A percentile compares a stretch with the other conserved stretches of the same genome.
Evolutionary conservation across 2,113 vertebrate genomes (phyloP).

Genomic region (Microcebus tavaratra): DNA sequence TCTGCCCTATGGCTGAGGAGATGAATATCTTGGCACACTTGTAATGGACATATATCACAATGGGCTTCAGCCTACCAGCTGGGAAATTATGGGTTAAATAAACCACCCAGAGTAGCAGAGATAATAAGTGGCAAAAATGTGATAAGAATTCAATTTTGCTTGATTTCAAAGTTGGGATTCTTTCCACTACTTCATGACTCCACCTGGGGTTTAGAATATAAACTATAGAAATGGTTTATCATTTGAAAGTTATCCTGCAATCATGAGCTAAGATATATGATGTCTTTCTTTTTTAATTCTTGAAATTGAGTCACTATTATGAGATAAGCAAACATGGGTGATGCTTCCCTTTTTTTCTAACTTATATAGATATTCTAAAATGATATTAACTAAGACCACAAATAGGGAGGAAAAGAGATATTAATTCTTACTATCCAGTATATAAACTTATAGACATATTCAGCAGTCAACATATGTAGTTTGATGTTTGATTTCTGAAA

Average conservation of each 20-base stretch:
- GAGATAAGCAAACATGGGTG: not conserved
- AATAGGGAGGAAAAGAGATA: not conserved
- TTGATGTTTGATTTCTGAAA: conserved; percentile 31
- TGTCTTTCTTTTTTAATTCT: not conserved
- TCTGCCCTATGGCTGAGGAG: too few relatives aligned
- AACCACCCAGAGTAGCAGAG: not conserved
- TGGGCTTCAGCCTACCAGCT: not conserved
- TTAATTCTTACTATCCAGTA: conserved; percentile 9
- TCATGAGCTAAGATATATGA: not conserved
- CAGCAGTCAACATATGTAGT: not conserved
- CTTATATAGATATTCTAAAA: not conserved
- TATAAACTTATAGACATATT: not conserved
- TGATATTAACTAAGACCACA: not conserved
- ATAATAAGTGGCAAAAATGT: not conserved
- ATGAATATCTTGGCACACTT: not conserved
- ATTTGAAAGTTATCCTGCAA: not conserved
- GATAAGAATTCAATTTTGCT: not conserved
- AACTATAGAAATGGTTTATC: not conserved
- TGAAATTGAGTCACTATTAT: not conserved
- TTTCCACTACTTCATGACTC: not conserved
- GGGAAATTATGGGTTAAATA: not conserved
- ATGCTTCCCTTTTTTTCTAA: not conserved
- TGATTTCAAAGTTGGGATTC: conserved; percentile 19
- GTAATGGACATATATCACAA: not conserved
- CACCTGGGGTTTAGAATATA: not conserved